Conservation (phyloP, 2,888 invertebrate genomes). For the Polymixis lichenea region DNA sequence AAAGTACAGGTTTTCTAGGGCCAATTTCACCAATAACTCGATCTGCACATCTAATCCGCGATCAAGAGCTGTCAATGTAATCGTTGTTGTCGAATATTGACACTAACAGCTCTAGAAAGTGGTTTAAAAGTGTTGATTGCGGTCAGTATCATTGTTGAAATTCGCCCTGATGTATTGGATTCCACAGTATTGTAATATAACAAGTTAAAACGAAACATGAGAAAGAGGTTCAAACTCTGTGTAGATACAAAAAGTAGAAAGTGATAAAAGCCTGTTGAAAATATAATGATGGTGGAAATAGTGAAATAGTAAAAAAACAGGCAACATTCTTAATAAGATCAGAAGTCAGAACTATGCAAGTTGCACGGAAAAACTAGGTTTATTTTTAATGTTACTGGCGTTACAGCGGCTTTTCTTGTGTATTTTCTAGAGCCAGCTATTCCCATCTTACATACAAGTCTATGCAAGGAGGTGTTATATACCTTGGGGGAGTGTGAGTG, state of each 20-base stretch:
- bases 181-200: constrained; percentile 1
- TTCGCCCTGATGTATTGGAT: neutral
- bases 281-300: constrained; percentile 28
- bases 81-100: neutral
- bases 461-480: constrained; percentile 34
- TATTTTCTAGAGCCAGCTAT: constrained; percentile 19
- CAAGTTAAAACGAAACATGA: neutral
- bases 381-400: neutral
- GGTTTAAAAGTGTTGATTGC: neutral
- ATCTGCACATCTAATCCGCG: neutral
- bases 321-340: constrained; percentile 10
- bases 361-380: neutral
- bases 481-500: constrained; percentile 89
- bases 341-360: constrained; percentile 15
- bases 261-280: constrained; percentile 40
- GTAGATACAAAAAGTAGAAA: constrained; percentile 18
- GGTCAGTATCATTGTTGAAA: neutral
- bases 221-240: constrained; percentile 19
- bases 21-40: neutral
- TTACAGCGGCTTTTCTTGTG: constrained; percentile 7
- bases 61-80: neutral
- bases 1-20: neutral
- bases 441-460: constrained; percentile 17
- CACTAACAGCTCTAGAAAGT: neutral
- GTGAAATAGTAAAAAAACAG: constrained; percentile 23